A percentile compares a stretch with the other conserved stretches of the same genome.
Evolutionary conservation across 2,888 invertebrate genomes (phyloP).

Genomic region (Clanis bilineata): DNA sequence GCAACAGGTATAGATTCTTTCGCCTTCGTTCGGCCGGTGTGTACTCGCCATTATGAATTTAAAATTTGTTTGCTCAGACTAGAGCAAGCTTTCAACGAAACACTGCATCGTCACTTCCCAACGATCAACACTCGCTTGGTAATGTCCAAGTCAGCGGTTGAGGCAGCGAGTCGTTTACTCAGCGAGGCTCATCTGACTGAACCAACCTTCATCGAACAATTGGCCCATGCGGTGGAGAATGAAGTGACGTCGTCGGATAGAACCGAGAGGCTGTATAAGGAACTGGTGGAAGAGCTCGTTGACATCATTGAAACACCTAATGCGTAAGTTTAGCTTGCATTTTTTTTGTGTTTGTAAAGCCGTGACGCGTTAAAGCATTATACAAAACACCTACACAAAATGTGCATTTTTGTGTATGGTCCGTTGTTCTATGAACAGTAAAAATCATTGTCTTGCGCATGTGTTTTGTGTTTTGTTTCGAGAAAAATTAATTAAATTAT

Average conservation of each 20-base stretch:
- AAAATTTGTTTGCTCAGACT: constrained; percentile 53
- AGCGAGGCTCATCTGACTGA: constrained; percentile 57
- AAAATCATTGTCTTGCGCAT: too few species aligned
- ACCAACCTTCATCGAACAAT: constrained; percentile 40
- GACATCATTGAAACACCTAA: constrained; percentile 69
- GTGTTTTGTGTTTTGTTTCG: too few species aligned
- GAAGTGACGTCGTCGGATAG: constrained; percentile 65
- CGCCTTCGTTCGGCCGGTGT: too few species aligned
- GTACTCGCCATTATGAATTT: too few species aligned
- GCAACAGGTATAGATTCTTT: too few species aligned
- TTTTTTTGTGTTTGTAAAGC: too few species aligned
- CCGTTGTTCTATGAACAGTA: too few species aligned
- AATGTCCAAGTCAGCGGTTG: constrained; percentile 77
- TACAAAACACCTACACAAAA: too few species aligned
- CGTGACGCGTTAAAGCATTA: background rate
- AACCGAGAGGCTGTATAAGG: constrained; percentile 76
- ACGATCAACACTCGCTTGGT: constrained; percentile 83
- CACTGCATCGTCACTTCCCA: constrained; percentile 83
- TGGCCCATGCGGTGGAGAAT: constrained; percentile 51
- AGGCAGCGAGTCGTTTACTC: constrained; percentile 72
- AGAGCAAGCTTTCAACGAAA: constrained; percentile 80
- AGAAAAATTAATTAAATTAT: too few species aligned
- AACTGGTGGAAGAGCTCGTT: constrained; percentile 80
- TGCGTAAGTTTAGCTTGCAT: too few species aligned
- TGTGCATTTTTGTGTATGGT: too few species aligned